These are phyloP conservation scores for Drosophila bifasciata DNA, from an alignment of 1,140 invertebrate genomes.

Conservation along the genomic window DNA sequence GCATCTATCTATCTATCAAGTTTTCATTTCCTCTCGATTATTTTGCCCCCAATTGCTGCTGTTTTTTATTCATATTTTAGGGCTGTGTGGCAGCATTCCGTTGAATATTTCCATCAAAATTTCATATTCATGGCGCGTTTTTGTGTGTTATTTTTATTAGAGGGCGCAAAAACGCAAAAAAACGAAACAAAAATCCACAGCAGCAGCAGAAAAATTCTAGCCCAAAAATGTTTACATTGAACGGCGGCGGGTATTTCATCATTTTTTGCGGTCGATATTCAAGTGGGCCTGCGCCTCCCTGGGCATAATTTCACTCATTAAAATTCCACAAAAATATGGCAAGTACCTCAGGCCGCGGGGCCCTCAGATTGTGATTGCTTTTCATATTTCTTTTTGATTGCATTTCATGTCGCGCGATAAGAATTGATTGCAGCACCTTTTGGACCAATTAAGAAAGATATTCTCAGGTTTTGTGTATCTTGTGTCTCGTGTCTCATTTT, in stretches of 20 bases:
- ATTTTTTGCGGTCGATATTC: slow-evolving; percentile 12
- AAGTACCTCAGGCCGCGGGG: slow-evolving; percentile 33
- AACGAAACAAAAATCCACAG: slow-evolving; percentile 17
- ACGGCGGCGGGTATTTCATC: not conserved
- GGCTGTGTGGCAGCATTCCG: slow-evolving; percentile 10
- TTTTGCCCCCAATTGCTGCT: slow-evolving; percentile 23
- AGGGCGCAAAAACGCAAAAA: slow-evolving; percentile 1
- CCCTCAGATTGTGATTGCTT: slow-evolving; percentile 35
- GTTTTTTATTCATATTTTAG: slow-evolving; percentile 40
- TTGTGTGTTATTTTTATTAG: slow-evolving; percentile 26
- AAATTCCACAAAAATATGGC: slow-evolving; percentile 63
- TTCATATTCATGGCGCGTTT: slow-evolving; percentile 46
- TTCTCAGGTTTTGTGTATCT: too few species aligned
- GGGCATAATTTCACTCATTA: slow-evolving; percentile 69
- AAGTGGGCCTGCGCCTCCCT: not conserved
- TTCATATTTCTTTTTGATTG: slow-evolving; percentile 40
- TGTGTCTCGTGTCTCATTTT: slow-evolving; percentile 15
- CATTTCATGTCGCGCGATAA: slow-evolving; percentile 51
- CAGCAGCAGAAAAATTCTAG: not conserved
- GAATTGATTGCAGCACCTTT: slow-evolving; percentile 37
- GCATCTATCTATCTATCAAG: slow-evolving; percentile 30
- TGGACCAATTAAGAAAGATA: not conserved
- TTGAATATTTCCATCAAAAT: slow-evolving; percentile 40
- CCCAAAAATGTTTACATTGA: slow-evolving; percentile 56
- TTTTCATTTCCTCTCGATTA: slow-evolving; percentile 31